Evolutionary conservation across 2,113 vertebrate genomes (phyloP).

Genomic region (Tringa solitaria): DNA sequence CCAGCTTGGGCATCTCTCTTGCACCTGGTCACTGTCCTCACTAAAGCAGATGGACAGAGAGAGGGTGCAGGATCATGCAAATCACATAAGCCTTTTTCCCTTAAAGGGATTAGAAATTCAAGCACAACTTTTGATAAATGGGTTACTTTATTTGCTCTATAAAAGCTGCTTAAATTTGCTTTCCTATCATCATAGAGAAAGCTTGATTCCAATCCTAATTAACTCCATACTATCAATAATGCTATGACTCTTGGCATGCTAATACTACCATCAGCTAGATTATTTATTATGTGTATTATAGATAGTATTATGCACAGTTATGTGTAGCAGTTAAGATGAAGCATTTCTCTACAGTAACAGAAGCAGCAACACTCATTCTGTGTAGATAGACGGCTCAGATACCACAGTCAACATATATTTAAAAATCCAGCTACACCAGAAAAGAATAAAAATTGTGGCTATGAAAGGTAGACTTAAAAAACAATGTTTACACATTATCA

Average conservation of each 20-base stretch:
- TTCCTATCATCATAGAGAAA: neutral
- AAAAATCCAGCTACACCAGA: neutral
- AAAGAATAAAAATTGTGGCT: neutral
- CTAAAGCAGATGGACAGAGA: neutral
- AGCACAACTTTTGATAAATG: neutral
- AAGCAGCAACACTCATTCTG: neutral
- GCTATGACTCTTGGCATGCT: neutral
- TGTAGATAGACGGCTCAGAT: neutral
- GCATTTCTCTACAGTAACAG: neutral
- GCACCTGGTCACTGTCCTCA: accelerated
- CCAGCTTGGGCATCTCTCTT: neutral
- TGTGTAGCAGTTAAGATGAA: neutral
- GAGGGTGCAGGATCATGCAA: neutral
- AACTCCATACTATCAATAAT: neutral
- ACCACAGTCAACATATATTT: neutral
- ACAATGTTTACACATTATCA: neutral
- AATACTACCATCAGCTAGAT: neutral
- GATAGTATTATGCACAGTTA: neutral
- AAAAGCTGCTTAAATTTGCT: neutral
- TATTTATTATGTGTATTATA: neutral
- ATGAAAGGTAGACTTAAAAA: neutral
- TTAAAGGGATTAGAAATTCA: neutral
- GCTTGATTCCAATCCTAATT: neutral
- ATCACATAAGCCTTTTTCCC: neutral
- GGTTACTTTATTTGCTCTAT: neutral